Evolutionary conservation across 2,888 invertebrate species (phyloP).

Genomic region (Eupithecia vulgata): DNA sequence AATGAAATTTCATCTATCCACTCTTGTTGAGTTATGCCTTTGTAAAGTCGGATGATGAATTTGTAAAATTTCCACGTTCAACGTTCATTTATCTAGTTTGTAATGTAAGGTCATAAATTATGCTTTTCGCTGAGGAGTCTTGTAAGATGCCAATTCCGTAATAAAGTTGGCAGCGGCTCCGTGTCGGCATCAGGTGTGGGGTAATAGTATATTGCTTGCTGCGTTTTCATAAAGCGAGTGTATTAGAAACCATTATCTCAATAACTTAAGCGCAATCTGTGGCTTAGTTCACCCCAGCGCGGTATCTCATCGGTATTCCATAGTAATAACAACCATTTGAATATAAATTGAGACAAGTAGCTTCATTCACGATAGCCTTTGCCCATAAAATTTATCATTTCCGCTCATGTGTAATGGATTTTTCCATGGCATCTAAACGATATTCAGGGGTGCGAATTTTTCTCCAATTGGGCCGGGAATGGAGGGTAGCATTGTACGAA

Average conservation of each 20-base stretch:
- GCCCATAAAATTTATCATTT: constrained; percentile 58
- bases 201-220: constrained; percentile 25
- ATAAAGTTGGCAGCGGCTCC: constrained; percentile 36
- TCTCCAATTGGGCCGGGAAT: constrained; percentile 41
- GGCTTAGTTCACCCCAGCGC: constrained; percentile 29
- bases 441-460: constrained; percentile 44
- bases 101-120: constrained; percentile 39
- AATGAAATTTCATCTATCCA: constrained; percentile 44
- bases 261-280: constrained; percentile 24
- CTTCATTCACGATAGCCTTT: constrained; percentile 57
- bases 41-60: constrained; percentile 35
- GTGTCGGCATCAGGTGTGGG: constrained; percentile 32
- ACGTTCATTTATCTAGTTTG: constrained; percentile 35
- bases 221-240: constrained; percentile 39
- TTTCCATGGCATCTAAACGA: constrained; percentile 45
- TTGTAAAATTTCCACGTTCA: constrained; percentile 35
- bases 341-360: constrained; percentile 64
- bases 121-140: constrained; percentile 34
- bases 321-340: constrained; percentile 61
- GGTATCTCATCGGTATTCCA: constrained; percentile 61
- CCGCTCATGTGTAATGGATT: constrained; percentile 58
- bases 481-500: constrained; percentile 36
- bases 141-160: constrained; percentile 40
- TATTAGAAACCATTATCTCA: constrained; percentile 44
- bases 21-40: constrained; percentile 38